Percentiles rank a stretch among this genome's conserved stretches.
Conservation (phyloP, 1,140 invertebrate species). For the Solen grandis region DNA sequence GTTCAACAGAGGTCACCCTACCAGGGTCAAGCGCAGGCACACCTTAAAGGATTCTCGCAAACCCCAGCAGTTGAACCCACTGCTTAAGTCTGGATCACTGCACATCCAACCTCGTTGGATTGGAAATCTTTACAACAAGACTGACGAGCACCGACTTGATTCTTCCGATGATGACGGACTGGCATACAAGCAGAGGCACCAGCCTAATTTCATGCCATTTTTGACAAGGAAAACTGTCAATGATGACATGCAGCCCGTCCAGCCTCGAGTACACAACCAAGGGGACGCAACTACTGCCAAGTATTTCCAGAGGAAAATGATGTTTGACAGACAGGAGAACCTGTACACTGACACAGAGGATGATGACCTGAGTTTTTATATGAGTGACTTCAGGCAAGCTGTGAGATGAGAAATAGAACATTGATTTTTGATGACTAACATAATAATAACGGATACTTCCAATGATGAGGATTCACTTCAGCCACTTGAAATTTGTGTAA, state of each 20-base stretch:
- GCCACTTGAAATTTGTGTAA: too few species aligned
- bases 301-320: slow-evolving; percentile 19
- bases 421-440: neutral
- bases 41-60: neutral
- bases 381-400: too few species aligned
- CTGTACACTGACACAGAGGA: slow-evolving; percentile 15
- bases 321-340: slow-evolving; percentile 37
- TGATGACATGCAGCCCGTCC: slow-evolving; percentile 20
- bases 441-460: neutral
- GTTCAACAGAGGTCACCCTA: slow-evolving; percentile 21
- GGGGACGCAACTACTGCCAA: slow-evolving; percentile 32
- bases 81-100: neutral
- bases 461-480: neutral
- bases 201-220: neutral
- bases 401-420: too few species aligned
- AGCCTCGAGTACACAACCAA: slow-evolving; percentile 34
- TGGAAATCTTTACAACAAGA: slow-evolving; percentile 43
- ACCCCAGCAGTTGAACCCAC: neutral
- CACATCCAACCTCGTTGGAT: slow-evolving; percentile 57
- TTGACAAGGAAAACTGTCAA: too few species aligned
- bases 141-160: slow-evolving; percentile 30
- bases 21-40: slow-evolving; percentile 15
- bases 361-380: too few species aligned
- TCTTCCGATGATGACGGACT: slow-evolving; percentile 31
- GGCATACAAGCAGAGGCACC: slow-evolving; percentile 19